A percentile compares a stretch with the other conserved stretches of the same genome.
phyloP scores from a whole-genome alignment of 2,797 vertebrate species.

The Diplodus sargus region DNA sequence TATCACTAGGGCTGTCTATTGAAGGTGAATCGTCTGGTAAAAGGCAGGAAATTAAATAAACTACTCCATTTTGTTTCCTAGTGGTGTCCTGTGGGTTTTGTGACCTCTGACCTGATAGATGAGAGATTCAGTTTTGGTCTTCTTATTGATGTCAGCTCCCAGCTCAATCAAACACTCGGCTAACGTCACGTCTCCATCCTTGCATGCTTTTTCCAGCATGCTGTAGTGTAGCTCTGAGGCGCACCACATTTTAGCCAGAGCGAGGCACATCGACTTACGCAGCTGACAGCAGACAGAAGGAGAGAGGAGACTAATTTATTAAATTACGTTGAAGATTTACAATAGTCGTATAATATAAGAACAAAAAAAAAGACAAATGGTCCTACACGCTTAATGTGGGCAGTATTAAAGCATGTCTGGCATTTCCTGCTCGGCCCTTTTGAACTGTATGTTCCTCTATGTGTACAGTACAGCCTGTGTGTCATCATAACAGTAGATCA shows the following conservation, averaged over 20 bases:
- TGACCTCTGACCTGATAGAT: constrained; percentile 90
- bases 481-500: constrained; percentile 1
- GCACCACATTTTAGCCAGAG: constrained; percentile 89
- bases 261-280: constrained; percentile 88
- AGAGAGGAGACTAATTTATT: neutral
- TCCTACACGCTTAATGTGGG: neutral
- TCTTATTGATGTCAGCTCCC: constrained; percentile 92
- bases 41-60: neutral
- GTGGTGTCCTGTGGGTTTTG: neutral
- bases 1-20: neutral
- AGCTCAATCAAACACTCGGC: constrained; percentile 93
- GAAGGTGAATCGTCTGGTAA: neutral
- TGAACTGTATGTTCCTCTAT: neutral
- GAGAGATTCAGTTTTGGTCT: constrained; percentile 89
- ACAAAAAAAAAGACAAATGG: neutral
- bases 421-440: neutral
- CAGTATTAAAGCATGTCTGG: neutral
- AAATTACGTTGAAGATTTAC: neutral
- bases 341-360: neutral
- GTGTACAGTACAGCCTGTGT: neutral
- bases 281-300: constrained; percentile 79
- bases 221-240: constrained; percentile 86
- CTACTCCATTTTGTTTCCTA: too few species aligned
- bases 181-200: constrained; percentile 87
- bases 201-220: constrained; percentile 92